Conservation (phyloP, 2,113 vertebrate species). For the Xiphophorus hellerii region DNA sequence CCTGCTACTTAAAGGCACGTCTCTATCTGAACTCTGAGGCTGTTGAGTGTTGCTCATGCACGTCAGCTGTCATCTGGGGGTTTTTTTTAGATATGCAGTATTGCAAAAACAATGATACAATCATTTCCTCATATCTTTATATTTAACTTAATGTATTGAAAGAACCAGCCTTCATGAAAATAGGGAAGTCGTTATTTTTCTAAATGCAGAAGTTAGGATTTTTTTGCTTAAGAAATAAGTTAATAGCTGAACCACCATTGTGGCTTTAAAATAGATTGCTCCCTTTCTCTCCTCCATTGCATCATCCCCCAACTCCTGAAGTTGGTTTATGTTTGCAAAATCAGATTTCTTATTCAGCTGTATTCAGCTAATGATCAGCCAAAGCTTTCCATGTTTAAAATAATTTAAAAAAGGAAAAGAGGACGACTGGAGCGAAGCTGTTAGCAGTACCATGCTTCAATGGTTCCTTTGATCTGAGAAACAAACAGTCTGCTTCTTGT, state of each 20-base stretch:
- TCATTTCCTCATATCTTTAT: background rate
- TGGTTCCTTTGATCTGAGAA: constrained; percentile 11
- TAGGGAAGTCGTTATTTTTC: background rate
- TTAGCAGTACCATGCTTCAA: constrained; percentile 2
- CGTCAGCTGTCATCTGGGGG: background rate
- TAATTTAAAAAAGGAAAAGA: background rate
- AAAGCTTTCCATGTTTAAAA: background rate
- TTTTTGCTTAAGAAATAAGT: no score
- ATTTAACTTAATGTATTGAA: background rate
- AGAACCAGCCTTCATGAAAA: background rate
- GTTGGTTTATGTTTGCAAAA: background rate
- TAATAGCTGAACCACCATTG: background rate
- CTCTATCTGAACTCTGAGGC: background rate
- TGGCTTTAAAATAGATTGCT: background rate
- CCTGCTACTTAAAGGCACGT: background rate
- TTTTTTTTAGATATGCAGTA: background rate
- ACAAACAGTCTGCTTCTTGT: constrained; percentile 11
- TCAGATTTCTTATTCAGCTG: background rate
- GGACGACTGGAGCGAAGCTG: background rate
- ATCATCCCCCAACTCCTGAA: constrained; percentile 1
- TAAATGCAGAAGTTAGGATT: background rate
- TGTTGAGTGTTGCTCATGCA: background rate
- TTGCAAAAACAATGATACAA: background rate
- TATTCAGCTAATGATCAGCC: background rate
- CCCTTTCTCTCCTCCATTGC: background rate